phyloP scores from a whole-genome alignment of 2,113 vertebrate genomes.

The Saimiri boliviensis region DNA sequence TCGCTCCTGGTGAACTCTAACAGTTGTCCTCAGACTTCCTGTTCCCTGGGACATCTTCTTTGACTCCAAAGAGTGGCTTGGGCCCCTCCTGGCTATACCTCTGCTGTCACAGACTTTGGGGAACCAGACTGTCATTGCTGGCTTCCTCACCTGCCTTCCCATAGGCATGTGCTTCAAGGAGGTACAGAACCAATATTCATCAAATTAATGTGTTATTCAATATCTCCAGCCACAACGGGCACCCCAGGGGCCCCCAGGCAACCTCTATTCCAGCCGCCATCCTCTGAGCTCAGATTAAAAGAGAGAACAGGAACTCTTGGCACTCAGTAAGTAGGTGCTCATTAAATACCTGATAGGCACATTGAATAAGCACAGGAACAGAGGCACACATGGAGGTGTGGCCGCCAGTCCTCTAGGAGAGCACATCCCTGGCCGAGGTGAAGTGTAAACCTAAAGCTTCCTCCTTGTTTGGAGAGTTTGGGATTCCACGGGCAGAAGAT shows the following conservation, averaged over 20 bases:
- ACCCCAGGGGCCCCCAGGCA: neutral
- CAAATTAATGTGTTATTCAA: neutral
- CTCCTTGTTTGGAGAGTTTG: neutral
- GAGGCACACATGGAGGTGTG: accelerated
- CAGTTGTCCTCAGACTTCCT: accelerated
- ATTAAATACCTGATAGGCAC: accelerated
- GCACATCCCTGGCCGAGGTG: neutral
- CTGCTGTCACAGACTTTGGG: accelerated
- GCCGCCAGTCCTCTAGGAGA: too few species aligned
- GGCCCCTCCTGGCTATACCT: neutral
- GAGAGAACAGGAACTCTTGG: accelerated
- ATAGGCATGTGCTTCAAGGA: accelerated
- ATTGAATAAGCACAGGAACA: neutral
- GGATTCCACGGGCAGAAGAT: accelerated
- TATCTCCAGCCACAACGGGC: accelerated
- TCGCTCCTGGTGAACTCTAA: accelerated
- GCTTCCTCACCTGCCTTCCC: neutral
- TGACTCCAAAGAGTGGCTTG: neutral
- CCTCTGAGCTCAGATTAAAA: neutral
- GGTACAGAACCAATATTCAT: accelerated
- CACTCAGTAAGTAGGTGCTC: neutral
- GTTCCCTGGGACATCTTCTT: neutral
- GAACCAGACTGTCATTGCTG: neutral
- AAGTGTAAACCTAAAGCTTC: neutral
- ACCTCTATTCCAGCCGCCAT: neutral